Evolutionary conservation across 2,113 vertebrate genomes (phyloP), one percentile per base, ranked within the genome.

Genomic region (Motacilla tschutschensis): DNA sequence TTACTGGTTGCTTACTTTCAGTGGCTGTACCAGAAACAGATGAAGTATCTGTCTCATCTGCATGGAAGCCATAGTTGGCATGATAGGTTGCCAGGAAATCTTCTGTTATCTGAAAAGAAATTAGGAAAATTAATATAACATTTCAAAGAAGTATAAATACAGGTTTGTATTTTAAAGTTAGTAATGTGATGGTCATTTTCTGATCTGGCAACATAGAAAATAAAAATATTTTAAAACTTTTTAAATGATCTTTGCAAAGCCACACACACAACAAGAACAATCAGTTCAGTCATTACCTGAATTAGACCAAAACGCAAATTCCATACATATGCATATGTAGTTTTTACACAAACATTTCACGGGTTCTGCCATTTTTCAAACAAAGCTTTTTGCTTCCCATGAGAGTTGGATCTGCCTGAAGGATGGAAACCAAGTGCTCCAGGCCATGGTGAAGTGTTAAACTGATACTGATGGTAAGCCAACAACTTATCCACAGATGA

Each of bases 51-150:
- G 80, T 74, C 36, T 95, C 96, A 36, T 98, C 98, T 38, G 96
- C 78, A 54, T 92, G 91, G 87, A 99, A 98, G 76, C 99, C 99
- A 43, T 99, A 99, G 96, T 98, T 99, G 62, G 99, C 99, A 40
- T 99, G 99, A 75, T 99, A 99, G 0, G 98, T 97, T 70, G 98
- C 99, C 41, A 99, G 94, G 93, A 99, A 99, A 95, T 99, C 99
- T 87, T 99, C 98, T 14, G 98, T 99, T 95, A 99, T 97, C 99
- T 99, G 93, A 22, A 95, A 88, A 93, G 19, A 94, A 50, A 91
- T 50, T 10, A 38, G 66, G 15, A 89, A 58, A 87, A 73, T 59
- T 17, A 84, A 83, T 47, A 53, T 7, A 67, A 41, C 64, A 50
- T 59, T 60, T 36, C 31, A 12, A 83, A 70, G 19, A 71, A 54